phyloP scores from a whole-genome alignment of 2,113 vertebrate species.

The Nycticryphes semicollaris region DNA sequence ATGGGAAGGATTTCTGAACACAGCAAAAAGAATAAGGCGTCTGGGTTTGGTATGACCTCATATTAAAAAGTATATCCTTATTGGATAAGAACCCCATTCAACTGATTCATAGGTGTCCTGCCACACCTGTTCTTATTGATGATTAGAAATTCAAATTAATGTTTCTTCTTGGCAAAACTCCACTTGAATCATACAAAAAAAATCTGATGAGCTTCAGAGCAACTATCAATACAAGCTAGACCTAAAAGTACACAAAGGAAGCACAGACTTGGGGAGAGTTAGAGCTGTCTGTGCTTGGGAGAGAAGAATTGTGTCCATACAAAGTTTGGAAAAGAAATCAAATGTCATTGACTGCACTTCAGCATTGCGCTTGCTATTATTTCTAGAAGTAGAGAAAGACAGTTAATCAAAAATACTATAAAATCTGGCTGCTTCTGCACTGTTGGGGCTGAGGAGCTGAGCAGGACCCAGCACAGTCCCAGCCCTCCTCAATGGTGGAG shows the following conservation, averaged over 20 bases:
- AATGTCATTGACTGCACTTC: background rate
- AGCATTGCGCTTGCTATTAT: background rate
- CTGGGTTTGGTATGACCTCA: slow-evolving; percentile 31
- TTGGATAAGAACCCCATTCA: background rate
- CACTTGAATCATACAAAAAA: background rate
- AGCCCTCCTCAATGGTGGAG: background rate
- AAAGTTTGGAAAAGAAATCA: background rate
- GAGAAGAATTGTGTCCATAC: background rate
- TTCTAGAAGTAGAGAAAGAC: background rate
- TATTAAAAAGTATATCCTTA: background rate
- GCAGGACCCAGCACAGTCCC: background rate
- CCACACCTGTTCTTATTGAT: slow-evolving; percentile 11
- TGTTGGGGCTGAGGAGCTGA: background rate
- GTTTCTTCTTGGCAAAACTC: background rate
- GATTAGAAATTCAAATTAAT: background rate
- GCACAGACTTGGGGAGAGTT: background rate
- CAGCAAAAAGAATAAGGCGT: background rate
- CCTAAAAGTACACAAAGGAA: background rate
- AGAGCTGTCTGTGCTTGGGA: background rate
- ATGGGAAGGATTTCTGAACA: background rate
- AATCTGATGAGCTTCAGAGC: background rate
- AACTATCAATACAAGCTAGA: background rate
- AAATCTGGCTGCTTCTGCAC: background rate
- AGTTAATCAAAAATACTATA: background rate
- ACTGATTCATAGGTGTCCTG: background rate